Evolutionary conservation across 2,113 vertebrate genomes (phyloP).

Genomic region (Numida meleagris): DNA sequence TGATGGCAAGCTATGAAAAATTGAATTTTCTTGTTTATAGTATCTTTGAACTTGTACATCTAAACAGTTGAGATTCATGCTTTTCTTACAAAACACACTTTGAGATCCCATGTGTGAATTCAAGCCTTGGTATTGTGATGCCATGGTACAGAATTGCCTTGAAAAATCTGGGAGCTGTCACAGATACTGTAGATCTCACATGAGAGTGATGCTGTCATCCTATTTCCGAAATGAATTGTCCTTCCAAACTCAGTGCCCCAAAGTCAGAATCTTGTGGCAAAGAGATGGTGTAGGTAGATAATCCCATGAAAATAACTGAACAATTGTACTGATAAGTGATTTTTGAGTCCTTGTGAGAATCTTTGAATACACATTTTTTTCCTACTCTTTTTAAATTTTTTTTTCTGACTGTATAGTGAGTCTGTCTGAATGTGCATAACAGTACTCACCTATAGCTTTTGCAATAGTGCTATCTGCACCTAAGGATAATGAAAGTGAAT

Average conservation of each 20-base stretch:
- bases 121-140: not conserved
- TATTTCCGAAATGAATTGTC: not conserved
- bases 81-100: not conserved
- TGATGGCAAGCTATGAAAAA: not conserved
- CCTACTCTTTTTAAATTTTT: not conserved
- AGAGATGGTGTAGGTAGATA: not conserved
- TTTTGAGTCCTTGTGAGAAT: not conserved
- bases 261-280: not conserved
- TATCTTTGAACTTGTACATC: not conserved
- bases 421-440: not conserved
- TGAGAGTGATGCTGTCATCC: rapidly evolving
- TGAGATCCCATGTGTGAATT: not conserved
- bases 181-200: not conserved
- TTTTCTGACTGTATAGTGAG: not conserved
- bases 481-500: not conserved
- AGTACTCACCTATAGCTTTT: not conserved
- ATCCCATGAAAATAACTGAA: not conserved
- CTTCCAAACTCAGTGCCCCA: not conserved
- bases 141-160: not conserved
- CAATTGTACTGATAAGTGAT: not conserved
- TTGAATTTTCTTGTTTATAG: not conserved
- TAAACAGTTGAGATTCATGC: not conserved
- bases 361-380: not conserved
- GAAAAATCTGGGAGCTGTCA: not conserved
- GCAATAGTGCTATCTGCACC: not conserved